Conservation (phyloP, 2,797 vertebrate species). For the Pachyuromys duprasi region DNA sequence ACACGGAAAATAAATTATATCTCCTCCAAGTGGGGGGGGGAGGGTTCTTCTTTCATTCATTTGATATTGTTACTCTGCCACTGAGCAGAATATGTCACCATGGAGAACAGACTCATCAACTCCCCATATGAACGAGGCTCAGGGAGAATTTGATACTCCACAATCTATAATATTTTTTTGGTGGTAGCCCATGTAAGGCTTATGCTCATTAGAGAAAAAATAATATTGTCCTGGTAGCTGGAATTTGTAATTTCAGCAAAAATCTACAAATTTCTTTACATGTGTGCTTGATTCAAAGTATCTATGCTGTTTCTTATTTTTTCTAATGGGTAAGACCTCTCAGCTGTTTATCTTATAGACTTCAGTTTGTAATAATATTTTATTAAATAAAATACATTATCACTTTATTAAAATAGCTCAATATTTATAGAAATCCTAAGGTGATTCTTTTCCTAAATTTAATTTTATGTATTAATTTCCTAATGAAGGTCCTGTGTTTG, state of each 20-base stretch:
- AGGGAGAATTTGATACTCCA: neutral
- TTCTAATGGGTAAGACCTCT: neutral
- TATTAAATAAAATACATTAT: slow-evolving; percentile 31
- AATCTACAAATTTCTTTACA: neutral
- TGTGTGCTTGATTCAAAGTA: neutral
- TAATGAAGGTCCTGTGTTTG: neutral
- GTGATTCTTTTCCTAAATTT: slow-evolving; percentile 35
- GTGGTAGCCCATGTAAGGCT: neutral
- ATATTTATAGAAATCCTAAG: slow-evolving; percentile 34
- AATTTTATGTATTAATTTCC: slow-evolving; percentile 14
- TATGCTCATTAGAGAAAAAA: neutral
- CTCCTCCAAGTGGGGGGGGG: neutral
- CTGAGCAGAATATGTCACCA: neutral
- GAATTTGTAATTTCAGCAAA: neutral
- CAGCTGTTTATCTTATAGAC: neutral
- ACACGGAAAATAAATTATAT: slow-evolving; percentile 60
- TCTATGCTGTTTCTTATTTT: neutral
- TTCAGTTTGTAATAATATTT: slow-evolving; percentile 21
- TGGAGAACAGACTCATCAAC: neutral
- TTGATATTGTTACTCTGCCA: slow-evolving; percentile 32
- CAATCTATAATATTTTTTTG: neutral
- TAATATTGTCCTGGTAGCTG: neutral
- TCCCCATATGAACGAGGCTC: neutral
- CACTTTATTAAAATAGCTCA: neutral
- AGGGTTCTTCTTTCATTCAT: slow-evolving; percentile 6